A percentile compares a stretch with the other conserved stretches of the same genome.
These are phyloP conservation scores for Cynaeus angustus DNA, from an alignment of 2,888 invertebrate species.

Conservation along the genomic window DNA sequence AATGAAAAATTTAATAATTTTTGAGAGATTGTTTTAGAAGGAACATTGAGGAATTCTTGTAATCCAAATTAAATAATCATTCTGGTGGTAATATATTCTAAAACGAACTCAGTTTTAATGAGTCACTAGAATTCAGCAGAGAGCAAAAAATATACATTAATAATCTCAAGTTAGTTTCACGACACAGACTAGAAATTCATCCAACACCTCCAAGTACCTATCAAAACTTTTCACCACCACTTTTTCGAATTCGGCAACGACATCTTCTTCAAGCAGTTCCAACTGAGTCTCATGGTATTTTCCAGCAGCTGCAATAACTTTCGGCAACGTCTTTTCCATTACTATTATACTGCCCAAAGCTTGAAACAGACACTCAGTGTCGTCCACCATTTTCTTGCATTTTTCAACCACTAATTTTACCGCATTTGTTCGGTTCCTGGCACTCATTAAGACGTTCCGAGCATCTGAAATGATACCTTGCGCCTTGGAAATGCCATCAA, in stretches of 20 bases:
- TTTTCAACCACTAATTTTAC: conserved; percentile 3
- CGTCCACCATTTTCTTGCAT: neutral
- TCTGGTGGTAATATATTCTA: too few relatives aligned
- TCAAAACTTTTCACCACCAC: neutral
- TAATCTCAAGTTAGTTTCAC: neutral
- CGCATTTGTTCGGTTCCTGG: conserved; percentile 10
- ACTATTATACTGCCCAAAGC: neutral
- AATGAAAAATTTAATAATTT: too few relatives aligned
- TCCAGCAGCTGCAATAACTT: neutral
- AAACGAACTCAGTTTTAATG: too few relatives aligned
- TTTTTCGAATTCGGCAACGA: neutral
- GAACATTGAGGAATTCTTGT: too few relatives aligned
- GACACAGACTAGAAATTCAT: conserved; percentile 5
- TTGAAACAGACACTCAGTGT: conserved; percentile 4
- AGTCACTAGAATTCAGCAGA: too few relatives aligned
- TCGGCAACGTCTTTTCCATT: conserved; percentile 6
- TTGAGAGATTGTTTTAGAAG: too few relatives aligned
- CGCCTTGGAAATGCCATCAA: neutral
- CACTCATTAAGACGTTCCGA: conserved; percentile 6
- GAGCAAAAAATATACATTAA: too few relatives aligned
- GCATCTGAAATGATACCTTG: conserved; percentile 7
- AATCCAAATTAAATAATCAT: too few relatives aligned
- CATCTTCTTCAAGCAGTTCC: neutral
- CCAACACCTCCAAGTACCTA: neutral
- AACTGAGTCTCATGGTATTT: conserved; percentile 11